Base-by-base conservation (phyloP, 1,140 invertebrate genomes). In the Mya arenaria region DNA sequence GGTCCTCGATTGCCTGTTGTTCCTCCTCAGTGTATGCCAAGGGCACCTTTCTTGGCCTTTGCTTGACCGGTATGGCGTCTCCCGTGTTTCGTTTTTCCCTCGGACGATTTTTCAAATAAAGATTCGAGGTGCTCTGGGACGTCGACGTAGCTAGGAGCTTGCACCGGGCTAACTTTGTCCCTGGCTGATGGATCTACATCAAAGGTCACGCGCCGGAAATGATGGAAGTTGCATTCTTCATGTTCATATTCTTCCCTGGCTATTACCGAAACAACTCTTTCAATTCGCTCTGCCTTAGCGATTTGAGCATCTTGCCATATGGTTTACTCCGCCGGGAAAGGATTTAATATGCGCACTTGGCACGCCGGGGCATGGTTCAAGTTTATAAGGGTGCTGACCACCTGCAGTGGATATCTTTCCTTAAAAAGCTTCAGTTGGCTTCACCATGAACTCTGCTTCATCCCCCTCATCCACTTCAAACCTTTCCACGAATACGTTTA, bases 51-150 rank as follows among this genome's bases (percentile, higher is more conserved):
- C 78, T 1, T 17, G 60, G 37, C 4, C 37, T 28, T 44, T 66
- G 56, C 28, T 72, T 71, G 5, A 81, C 39, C 1, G 78, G 78
- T 39, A 13, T 15, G 17, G 68, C 78, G 23, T 73, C 41, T 10
- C 66, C 56, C 23, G 78, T 80, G 23, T 80, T 28, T n/a, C n/a
- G 44, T 48, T n/a, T 13, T 13, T 13, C 44, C 44, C n/a, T 13
- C 44, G 13, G 44, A 17, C 13, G 56, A 60, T 60, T 28, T 8
- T 8, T 15, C 25, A 25, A 13, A 13, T 25, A 60, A 25, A 60
- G 56, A 60, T 28, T 60, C 8, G 8, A 60, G 23, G 28, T 60
- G 56, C 8, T 23, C 8, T 10, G 56, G 25, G 23, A 60, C 25
- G 8, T 60, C 56, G 17, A 28, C 17, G 10, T 10, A 17, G 8